These are phyloP conservation scores for Caranx melampygus DNA, from an alignment of 2,113 vertebrate genomes.

Conservation along the genomic window DNA sequence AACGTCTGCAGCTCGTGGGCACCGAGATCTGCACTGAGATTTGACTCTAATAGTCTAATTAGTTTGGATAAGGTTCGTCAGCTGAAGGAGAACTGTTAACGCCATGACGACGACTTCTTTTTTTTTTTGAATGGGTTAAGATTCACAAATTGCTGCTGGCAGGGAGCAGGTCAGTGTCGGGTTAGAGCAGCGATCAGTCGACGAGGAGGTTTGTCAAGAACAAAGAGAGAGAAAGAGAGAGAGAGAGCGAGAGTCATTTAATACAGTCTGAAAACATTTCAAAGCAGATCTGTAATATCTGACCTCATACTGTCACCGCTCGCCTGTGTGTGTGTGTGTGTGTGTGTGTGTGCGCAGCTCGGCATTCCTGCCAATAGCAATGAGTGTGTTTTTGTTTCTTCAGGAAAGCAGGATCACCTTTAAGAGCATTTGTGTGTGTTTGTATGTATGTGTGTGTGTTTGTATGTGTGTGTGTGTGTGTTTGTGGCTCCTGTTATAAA, in stretches of 20 bases:
- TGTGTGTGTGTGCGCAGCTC: constrained; percentile 14
- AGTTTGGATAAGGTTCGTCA: not conserved
- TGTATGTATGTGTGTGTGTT: constrained; percentile 1
- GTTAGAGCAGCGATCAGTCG: not conserved
- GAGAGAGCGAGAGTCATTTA: constrained; percentile 4
- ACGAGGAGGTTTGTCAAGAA: constrained; percentile 23
- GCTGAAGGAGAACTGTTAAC: not conserved
- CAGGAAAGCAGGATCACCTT: not conserved
- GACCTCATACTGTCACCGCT: constrained; percentile 65
- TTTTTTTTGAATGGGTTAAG: not conserved
- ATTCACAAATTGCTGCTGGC: not conserved
- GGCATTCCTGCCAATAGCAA: not conserved
- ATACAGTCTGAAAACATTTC: constrained; percentile 44
- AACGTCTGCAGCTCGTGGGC: not conserved
- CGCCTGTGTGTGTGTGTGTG: constrained; percentile 22
- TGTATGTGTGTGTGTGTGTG: no score
- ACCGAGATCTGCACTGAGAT: not conserved
- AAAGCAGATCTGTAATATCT: constrained; percentile 44
- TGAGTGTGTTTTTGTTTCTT: not conserved
- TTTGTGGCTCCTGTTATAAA: constrained; percentile 44
- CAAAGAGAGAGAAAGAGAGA: constrained; percentile 19
- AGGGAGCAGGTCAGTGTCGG: not conserved
- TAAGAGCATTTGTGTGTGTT: not conserved
- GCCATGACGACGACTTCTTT: not conserved
- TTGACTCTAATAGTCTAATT: not conserved